Conservation (phyloP, 2,113 vertebrate species). For the Tragelaphus imberbis region DNA sequence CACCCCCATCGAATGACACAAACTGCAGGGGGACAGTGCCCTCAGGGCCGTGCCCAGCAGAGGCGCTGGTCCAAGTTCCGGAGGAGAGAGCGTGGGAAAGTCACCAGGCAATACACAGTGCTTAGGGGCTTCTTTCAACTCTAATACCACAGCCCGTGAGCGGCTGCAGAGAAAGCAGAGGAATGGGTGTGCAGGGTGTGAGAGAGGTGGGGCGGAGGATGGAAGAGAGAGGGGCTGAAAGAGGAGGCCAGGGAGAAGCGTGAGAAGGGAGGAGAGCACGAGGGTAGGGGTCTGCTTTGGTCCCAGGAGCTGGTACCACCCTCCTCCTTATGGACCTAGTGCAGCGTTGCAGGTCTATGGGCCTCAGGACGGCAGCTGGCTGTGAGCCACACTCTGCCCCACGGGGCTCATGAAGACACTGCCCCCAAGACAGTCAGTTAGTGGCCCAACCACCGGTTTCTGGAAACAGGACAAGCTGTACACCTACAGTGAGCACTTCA, state of each 20-base stretch:
- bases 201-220: background rate
- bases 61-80: background rate
- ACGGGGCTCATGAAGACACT: background rate
- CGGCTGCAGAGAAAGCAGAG: background rate
- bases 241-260: background rate
- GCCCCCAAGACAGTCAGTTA: background rate
- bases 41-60: background rate
- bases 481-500: background rate
- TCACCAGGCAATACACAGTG: background rate
- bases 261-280: background rate
- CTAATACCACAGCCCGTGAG: background rate
- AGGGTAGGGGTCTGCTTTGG: too few species aligned
- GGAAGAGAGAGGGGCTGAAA: background rate
- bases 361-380: background rate
- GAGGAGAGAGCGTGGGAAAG: background rate
- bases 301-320: background rate
- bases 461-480: background rate
- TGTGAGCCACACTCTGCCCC: background rate
- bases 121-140: background rate
- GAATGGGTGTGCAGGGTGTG: background rate
- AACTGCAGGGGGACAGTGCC: rapidly evolving
- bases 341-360: background rate
- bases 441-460: background rate
- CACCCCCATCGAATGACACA: rapidly evolving
- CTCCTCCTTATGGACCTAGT: too few species aligned